Base-by-base conservation (phyloP, 2,113 vertebrate species). In the Heloderma charlesbogerti region DNA sequence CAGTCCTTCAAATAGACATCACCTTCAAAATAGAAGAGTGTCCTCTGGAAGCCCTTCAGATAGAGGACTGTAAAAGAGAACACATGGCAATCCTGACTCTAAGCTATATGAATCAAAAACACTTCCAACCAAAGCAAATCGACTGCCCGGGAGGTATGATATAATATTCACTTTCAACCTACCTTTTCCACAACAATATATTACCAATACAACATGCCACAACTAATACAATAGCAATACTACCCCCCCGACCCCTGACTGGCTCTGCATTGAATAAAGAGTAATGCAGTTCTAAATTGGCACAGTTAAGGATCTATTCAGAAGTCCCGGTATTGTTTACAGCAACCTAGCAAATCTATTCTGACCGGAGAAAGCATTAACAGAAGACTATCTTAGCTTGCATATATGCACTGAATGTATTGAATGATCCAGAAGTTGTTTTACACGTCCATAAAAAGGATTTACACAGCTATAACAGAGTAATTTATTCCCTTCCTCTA, bases 361-460 rank as follows among this genome's bases (percentile, higher is more conserved):
- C 22, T 84, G 60, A 22, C 80, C 81, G 37, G 48, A 31, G 86
- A n/a, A 77, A 87, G 27, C 72, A 43, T 25, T 67, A 67, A 7
- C 60, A 57, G 16, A 87, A 74, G n/a, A 40, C n/a, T 16, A 22
- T 37, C 34, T 37, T 57, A 16, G 25, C 7, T 48, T 74, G 25
- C 25, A 77, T 9, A 13, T 77, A 60, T 40, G 6, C 1, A 1
- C 71, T 74, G 45, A 40, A 31, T 87, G 60, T 87, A 77, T 74
- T 87, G 69, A 51, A 37, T 60, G n/a, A 60, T 77, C 71, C 51
- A 77, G 37, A n/a, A 51, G 48, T 74, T 37, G 84, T 86, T 86
- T 86, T 74, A 86, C 69, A 54, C 67, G 27, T 5, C 72, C 48
- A 77, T 87, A 87, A 77, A 87, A 83, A 57, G 40, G 71, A 77